Percentiles rank a stretch among this genome's conserved stretches.
Conservation (phyloP, 2,113 vertebrate species). For the Cottus gobio region DNA sequence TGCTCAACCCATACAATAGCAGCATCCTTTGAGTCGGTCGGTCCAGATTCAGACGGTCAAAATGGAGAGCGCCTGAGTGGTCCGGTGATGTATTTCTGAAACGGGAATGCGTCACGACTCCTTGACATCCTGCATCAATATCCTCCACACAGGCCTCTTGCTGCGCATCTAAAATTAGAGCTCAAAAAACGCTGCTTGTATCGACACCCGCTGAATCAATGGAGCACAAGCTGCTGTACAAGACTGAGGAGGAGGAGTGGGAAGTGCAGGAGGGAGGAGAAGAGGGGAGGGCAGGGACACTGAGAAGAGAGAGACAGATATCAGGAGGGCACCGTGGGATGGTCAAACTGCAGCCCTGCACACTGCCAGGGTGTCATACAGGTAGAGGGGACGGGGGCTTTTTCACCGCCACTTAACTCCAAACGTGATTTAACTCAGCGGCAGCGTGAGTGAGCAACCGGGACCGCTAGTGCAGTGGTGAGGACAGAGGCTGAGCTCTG, state of each 20-base stretch:
- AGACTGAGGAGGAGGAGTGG: constrained; percentile 45
- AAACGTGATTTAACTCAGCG: constrained; percentile 43
- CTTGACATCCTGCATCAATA: constrained; percentile 73
- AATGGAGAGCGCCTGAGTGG: constrained; percentile 34
- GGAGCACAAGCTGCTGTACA: constrained; percentile 69
- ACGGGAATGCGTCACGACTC: constrained; percentile 71
- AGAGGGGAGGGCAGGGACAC: constrained; percentile 44
- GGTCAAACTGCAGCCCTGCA: constrained; percentile 35
- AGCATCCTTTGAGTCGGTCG: constrained; percentile 35
- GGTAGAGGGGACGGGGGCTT: constrained; percentile 32
- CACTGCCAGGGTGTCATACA: constrained; percentile 23
- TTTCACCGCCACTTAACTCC: constrained; percentile 54
- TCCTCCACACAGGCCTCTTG: constrained; percentile 67
- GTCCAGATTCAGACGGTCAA: constrained; percentile 7
- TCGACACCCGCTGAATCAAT: constrained; percentile 75
- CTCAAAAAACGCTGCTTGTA: constrained; percentile 69
- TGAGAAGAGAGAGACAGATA: constrained; percentile 23
- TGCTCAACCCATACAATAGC: constrained; percentile 22
- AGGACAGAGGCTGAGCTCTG: constrained; percentile 10
- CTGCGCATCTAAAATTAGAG: constrained; percentile 77
- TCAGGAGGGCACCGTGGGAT: constrained; percentile 48
- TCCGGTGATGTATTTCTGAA: constrained; percentile 54
- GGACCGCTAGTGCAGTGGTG: constrained; percentile 3
- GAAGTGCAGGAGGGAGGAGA: constrained; percentile 13
- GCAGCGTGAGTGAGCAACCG: constrained; percentile 22